Evolutionary conservation across 2,888 invertebrate genomes (phyloP).

Genomic region (Atethmia centrago): DNA sequence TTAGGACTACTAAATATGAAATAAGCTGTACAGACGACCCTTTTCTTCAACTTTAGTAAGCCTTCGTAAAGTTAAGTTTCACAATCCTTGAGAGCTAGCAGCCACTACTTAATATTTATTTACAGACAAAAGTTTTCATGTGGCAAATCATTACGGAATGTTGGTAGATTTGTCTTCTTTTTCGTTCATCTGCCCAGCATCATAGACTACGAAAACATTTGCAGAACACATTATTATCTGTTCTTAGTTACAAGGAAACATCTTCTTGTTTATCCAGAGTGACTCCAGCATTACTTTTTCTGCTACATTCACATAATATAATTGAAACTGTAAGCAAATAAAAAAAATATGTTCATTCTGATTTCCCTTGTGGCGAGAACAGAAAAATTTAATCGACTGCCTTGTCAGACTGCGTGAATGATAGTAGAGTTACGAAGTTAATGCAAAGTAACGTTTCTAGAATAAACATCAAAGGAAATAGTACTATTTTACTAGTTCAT

Average conservation of each 20-base stretch:
- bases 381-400: slow-evolving; percentile 36
- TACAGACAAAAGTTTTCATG: too few species aligned
- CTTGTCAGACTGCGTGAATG: slow-evolving; percentile 25
- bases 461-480: slow-evolving; percentile 5
- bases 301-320: not conserved
- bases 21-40: too few species aligned
- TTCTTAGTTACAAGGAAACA: too few species aligned
- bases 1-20: too few species aligned
- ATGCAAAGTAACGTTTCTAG: slow-evolving; percentile 1
- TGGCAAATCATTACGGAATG: too few species aligned
- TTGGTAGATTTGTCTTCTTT: not conserved
- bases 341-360: slow-evolving; percentile 11
- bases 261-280: not conserved
- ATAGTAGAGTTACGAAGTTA: slow-evolving; percentile 5
- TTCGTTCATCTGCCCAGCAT: not conserved
- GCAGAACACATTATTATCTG: not conserved
- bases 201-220: not conserved
- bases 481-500: not conserved
- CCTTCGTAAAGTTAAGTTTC: too few species aligned
- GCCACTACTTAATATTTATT: too few species aligned
- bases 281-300: not conserved
- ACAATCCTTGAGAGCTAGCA: too few species aligned
- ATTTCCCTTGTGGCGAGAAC: slow-evolving; percentile 35
- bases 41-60: too few species aligned
- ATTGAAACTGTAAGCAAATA: not conserved